Evolutionary conservation across 2,113 vertebrate genomes (phyloP), one percentile per base, ranked within the genome.

Genomic region (Hystrix cristata): DNA sequence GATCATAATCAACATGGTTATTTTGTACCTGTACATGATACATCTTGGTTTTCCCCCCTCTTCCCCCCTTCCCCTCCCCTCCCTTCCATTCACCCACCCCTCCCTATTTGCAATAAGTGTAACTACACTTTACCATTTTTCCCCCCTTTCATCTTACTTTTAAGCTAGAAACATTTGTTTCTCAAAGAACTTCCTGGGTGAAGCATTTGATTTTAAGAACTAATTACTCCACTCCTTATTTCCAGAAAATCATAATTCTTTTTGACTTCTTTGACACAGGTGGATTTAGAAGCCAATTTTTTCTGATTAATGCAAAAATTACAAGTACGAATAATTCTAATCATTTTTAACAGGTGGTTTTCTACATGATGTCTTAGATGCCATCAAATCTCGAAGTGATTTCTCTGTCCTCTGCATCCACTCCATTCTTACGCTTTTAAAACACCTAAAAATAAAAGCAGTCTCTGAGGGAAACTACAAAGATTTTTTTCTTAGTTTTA

Each of bases 171-270:
- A 89, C 34, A 84, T 72, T 76, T 76, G 51, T 91, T 88, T 90
- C 65, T 96, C 34, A 79, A 90, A 93, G 10, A 69, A 8, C 9
- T 15, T 82, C 91, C 27, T 87, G 4, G 79, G n/a, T 87, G 25
- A 95, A 94, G 16, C 13, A 60, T 87, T 85, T 55, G 48, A 25
- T 90, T 48, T 84, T 95, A 93, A 93, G 59, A 82, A 60, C 29
- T 89, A 38, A 71, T 88, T 87, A 11, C 6, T 93, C 9, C 7
- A 62, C 0, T 21, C 5, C 43, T 91, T 87, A n/a, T 16, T 96
- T 96, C 7, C 74, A 60, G 55, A 93, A 95, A 82, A 8, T n/a
- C 48, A 2, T 79, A 71, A 59, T 59, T 92, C 51, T 81, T 60
- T 64, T 0, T 92, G 60, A 78, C 43, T 88, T 95, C 51, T 14